A percentile compares a stretch with the other conserved stretches of the same genome.
phyloP scores from a whole-genome alignment of 1,140 invertebrate genomes.

The Episyrphus balteatus region DNA sequence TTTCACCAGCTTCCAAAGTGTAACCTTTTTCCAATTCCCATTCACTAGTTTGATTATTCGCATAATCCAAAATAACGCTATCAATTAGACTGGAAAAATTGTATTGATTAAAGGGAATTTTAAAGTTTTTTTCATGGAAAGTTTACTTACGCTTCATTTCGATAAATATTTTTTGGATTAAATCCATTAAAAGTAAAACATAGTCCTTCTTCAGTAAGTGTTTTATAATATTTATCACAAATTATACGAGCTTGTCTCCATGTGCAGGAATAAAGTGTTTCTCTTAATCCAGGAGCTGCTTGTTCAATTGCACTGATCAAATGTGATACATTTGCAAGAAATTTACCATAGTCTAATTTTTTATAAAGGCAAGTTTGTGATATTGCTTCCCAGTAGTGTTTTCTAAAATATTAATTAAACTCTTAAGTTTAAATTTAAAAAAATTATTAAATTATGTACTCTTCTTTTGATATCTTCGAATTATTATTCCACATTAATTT shows the following conservation, averaged over 20 bases:
- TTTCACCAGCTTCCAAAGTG: constrained; percentile 30
- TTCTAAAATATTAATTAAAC: constrained; percentile 2
- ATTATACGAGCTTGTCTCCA: too few relatives aligned
- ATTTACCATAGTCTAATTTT: too few relatives aligned
- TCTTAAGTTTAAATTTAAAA: not conserved
- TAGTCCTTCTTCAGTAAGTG: constrained; percentile 56
- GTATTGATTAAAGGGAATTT: not conserved
- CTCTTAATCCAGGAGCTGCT: too few relatives aligned
- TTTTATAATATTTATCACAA: constrained; percentile 27
- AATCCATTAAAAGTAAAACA: constrained; percentile 61
- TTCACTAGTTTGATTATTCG: constrained; percentile 19
- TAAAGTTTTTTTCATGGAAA: too few relatives aligned
- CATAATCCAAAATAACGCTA: constrained; percentile 26
- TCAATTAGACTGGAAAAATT: constrained; percentile 7
- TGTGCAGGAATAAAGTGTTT: too few relatives aligned
- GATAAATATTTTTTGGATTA: constrained; percentile 44
- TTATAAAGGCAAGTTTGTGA: constrained; percentile 19
- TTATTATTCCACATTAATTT: constrained; percentile 12
- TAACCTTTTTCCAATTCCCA: constrained; percentile 57
- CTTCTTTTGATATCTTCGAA: too few relatives aligned
- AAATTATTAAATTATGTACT: not conserved
- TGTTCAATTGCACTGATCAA: too few relatives aligned
- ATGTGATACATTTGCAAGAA: too few relatives aligned
- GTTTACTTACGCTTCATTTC: constrained; percentile 29
- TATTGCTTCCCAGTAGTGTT: constrained; percentile 9